Evolutionary conservation across 2,888 invertebrate genomes (phyloP).

Genomic region (Protodeltote pygarga): DNA sequence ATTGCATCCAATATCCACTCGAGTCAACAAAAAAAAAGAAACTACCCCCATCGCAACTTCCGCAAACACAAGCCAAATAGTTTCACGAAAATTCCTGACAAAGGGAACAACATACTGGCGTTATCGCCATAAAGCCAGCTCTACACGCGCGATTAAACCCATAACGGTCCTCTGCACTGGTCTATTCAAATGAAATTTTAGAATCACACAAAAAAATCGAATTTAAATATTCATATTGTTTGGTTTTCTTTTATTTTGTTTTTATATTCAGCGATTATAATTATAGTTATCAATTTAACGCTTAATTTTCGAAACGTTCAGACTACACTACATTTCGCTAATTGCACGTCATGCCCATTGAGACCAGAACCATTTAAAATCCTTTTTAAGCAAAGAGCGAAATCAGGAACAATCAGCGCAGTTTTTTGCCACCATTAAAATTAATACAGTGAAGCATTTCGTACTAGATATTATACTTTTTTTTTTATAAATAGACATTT

Average conservation of each 20-base stretch:
- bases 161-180: constrained; percentile 18
- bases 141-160: constrained; percentile 38
- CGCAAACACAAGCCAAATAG: constrained; percentile 7
- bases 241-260: constrained; percentile 1
- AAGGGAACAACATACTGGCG: constrained; percentile 8
- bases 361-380: no score
- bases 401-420: no score
- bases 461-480: no score
- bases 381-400: no score
- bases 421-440: no score
- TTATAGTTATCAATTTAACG: no score
- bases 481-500: no score
- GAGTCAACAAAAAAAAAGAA: not conserved
- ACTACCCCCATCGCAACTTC: not conserved
- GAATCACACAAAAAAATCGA: constrained; percentile 5
- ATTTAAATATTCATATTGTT: constrained; percentile 10
- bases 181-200: constrained; percentile 28
- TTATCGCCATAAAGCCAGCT: constrained; percentile 18
- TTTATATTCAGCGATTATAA: no score
- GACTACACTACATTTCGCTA: no score
- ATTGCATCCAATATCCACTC: not conserved
- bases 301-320: no score
- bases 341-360: no score
- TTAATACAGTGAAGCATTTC: no score
- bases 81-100: constrained; percentile 9